Conservation (phyloP, 2,888 invertebrate species). For the Lampropteryx suffumata region DNA sequence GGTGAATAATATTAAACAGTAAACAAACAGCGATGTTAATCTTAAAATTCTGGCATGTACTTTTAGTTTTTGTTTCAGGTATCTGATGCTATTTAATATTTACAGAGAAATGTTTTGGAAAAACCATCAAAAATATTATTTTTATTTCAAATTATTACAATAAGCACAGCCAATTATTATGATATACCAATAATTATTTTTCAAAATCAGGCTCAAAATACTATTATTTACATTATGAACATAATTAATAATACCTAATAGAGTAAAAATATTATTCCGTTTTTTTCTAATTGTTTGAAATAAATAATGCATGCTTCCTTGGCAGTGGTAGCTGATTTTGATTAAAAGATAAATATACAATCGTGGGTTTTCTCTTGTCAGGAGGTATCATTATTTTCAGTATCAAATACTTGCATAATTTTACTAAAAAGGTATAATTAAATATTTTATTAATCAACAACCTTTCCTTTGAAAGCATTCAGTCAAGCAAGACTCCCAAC, state of each 20-base stretch:
- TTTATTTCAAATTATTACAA: background rate
- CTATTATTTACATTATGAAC: background rate
- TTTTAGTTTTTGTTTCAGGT: too few relatives aligned
- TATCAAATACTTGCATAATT: background rate
- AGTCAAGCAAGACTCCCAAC: too few relatives aligned
- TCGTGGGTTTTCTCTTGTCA: background rate
- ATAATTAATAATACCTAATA: background rate
- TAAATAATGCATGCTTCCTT: background rate
- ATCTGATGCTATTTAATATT: background rate
- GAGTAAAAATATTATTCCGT: too few relatives aligned
- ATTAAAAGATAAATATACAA: background rate
- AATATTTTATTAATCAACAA: too few relatives aligned
- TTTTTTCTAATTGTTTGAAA: too few relatives aligned
- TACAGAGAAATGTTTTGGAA: background rate
- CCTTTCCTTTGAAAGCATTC: too few relatives aligned
- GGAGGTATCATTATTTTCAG: background rate
- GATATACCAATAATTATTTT: slow-evolving; percentile 1
- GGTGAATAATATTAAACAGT: too few relatives aligned
- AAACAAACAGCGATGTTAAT: too few relatives aligned
- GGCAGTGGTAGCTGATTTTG: slow-evolving; percentile 6
- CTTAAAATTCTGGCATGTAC: too few relatives aligned
- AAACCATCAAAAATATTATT: background rate
- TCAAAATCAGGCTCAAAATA: background rate
- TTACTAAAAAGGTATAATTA: too few relatives aligned
- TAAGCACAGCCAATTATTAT: slow-evolving; percentile 14